Evolutionary conservation across 2,113 vertebrate genomes (phyloP).

Genomic region (Clarias magur): DNA sequence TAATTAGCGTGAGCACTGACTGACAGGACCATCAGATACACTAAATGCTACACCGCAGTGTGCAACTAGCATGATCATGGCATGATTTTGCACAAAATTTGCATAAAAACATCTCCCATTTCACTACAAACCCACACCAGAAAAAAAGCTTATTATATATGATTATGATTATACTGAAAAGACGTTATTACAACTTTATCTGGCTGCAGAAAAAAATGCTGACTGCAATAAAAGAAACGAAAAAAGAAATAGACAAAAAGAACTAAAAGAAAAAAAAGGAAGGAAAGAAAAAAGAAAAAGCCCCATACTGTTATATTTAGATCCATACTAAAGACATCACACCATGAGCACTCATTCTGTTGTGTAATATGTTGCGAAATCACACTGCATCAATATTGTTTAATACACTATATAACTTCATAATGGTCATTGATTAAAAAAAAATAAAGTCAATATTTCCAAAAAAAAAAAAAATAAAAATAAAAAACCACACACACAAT

Average conservation of each 20-base stretch:
- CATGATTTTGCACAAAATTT: constrained; percentile 20
- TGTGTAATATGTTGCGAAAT: neutral
- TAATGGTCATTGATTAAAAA: constrained; percentile 27
- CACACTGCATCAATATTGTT: constrained; percentile 13
- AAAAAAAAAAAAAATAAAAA: too few relatives aligned
- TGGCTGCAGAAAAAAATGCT: neutral
- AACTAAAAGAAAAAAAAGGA: neutral
- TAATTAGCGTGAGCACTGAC: constrained; percentile 49
- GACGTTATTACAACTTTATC: constrained; percentile 26
- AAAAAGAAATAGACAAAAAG: neutral
- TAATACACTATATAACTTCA: constrained; percentile 25
- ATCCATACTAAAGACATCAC: constrained; percentile 25
- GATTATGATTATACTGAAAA: too few relatives aligned
- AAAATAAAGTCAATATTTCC: constrained; percentile 16
- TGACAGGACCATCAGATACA: constrained; percentile 38
- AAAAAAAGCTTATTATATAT: constrained; percentile 19
- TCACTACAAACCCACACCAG: constrained; percentile 13
- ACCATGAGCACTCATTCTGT: neutral
- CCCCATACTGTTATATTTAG: constrained; percentile 16
- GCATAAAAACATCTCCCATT: neutral
- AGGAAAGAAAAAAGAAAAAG: neutral
- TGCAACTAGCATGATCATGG: constrained; percentile 10
- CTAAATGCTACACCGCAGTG: neutral
- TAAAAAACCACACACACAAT: neutral
- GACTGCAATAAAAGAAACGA: neutral